Base-by-base conservation (phyloP, 1,140 invertebrate species). In the Phenacoccus solenopsis region DNA sequence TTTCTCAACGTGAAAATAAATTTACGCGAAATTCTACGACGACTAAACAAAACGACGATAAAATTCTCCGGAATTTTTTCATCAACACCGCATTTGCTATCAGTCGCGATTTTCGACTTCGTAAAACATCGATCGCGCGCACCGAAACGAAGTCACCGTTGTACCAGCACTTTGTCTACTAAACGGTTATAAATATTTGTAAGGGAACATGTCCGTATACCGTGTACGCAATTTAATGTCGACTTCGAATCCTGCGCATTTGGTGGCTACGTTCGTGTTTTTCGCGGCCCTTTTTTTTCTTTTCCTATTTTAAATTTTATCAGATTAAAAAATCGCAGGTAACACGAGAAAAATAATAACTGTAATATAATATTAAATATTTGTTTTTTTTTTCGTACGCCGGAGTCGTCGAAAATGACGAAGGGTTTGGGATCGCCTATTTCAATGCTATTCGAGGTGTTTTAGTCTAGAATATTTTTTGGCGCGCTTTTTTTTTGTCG, bases 341-440 rank as follows among this genome's bases (percentile, higher is more conserved):
- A 49, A 49, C 38, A 49, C 16, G 38, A 49, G 38, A 49, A 49
- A 49, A 49, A 49, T 49, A 49, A 49, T 49, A 49, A 49, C 20
- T 49, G 38, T 49, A 49, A 49, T 49, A 49, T 49, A 49, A 49
- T 49, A 49, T 49, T 49, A 49, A 49, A 49, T 49, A 49, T 49
- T 49, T 49, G 38, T 49, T 49, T 49, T 49, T 49, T 10, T 49
- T 49, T 49, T 49, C 38, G 38, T 49, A 49, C 20, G 38, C n/a
- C n/a, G n/a, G n/a, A n/a, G n/a, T n/a, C n/a, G n/a, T n/a, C n/a
- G n/a, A n/a, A n/a, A 49, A 49, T 16, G 38, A 16, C 38, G 38
- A 49, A 49, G 38, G 38, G 38, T 49, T n/a, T 49, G 5, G 12
- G 20, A 49, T n/a, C 13, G 20, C 38, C 38, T 49, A 10, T 49